A percentile compares a stretch with the other conserved stretches of the same genome.
phyloP scores from a whole-genome alignment of 2,888 invertebrate species.

The Lingula anatina region DNA sequence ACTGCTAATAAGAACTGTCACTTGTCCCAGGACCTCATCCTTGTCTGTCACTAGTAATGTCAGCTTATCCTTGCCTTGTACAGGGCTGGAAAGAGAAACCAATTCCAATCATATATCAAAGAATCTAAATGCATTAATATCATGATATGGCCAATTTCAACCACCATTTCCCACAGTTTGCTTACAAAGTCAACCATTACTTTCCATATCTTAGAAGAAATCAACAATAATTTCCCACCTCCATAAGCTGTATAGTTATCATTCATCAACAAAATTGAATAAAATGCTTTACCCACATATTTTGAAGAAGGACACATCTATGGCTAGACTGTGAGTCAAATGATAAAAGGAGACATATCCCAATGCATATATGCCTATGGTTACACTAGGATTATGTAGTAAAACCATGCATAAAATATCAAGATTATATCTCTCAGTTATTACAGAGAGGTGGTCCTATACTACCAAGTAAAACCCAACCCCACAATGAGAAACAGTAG shows the following conservation, averaged over 20 bases:
- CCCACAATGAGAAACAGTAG: no score
- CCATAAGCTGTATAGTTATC: not conserved
- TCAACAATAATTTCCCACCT: not conserved
- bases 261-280: no score
- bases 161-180: no score
- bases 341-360: not conserved
- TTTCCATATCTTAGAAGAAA: not conserved
- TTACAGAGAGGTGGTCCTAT: no score
- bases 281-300: not conserved
- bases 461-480: no score
- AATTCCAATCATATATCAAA: no score
- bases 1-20: slow-evolving; percentile 31
- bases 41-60: slow-evolving; percentile 44
- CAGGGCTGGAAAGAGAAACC: slow-evolving; percentile 23
- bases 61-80: slow-evolving; percentile 30
- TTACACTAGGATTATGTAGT: no score
- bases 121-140: not conserved
- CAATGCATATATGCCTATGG: no score
- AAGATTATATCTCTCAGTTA: no score
- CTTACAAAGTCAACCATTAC: no score
- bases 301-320: not conserved
- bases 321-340: no score
- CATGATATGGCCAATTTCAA: not conserved
- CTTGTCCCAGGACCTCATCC: slow-evolving; percentile 40
- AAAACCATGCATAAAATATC: no score